phyloP scores from a whole-genome alignment of 1,140 invertebrate species.

The Lanistes nyassanus region DNA sequence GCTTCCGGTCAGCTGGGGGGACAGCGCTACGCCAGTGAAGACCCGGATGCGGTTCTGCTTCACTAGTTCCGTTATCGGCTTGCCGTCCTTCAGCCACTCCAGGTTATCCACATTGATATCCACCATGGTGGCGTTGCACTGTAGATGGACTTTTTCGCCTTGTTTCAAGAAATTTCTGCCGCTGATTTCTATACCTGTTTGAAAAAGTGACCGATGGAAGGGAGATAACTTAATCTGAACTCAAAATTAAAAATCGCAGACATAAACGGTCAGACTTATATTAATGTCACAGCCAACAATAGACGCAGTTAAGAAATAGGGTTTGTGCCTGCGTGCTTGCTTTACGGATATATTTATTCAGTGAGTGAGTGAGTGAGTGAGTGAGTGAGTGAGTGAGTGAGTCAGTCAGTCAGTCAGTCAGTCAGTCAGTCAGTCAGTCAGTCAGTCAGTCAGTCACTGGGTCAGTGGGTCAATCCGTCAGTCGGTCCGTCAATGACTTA shows the following conservation, averaged over 20 bases:
- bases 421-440: background rate
- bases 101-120: conserved; percentile 17
- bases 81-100: conserved; percentile 24
- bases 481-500: too few relatives aligned
- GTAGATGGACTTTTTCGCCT: conserved; percentile 13
- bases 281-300: too few relatives aligned
- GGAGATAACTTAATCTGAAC: background rate
- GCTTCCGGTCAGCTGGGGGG: conserved; percentile 4
- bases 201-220: background rate
- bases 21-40: conserved; percentile 22
- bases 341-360: too few relatives aligned
- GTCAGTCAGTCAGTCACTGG: background rate
- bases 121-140: conserved; percentile 23
- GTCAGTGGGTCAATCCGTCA: background rate
- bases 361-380: conserved; percentile 4
- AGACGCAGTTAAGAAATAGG: too few relatives aligned
- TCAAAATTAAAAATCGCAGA: too few relatives aligned
- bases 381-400: conserved; percentile 4
- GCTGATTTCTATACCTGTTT: conserved; percentile 23
- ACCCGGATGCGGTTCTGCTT: conserved; percentile 14
- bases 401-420: background rate
- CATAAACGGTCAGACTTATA: too few relatives aligned
- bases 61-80: conserved; percentile 15
- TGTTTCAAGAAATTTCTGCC: conserved; percentile 16
- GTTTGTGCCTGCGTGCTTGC: conserved; percentile 2